Base-by-base conservation (phyloP, 2,113 vertebrate species). In the Mobula hypostoma region DNA sequence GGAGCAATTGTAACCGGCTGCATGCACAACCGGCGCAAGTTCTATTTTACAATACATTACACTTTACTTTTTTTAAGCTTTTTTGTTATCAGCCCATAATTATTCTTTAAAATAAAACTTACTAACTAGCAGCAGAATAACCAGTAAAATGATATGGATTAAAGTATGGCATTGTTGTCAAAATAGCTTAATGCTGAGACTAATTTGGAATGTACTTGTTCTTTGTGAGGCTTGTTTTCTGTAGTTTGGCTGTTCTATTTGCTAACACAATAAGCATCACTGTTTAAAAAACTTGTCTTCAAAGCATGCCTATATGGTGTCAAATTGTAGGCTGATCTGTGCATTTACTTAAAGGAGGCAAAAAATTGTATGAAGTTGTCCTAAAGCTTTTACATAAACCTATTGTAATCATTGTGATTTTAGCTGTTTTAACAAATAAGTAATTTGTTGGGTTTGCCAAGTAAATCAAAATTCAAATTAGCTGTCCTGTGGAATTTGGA, bases 381-480 rank as follows among this genome's bases (percentile, higher is more conserved):
- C 36, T 7, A 74, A 4, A 15, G 36, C 70, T 48, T 74, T 93
- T 74, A 70, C 61, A 92, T 70, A 92, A 92, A 72, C 7, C 68
- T 92, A 72, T 40, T 72, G 40, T 74, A 93, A 74, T 93, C 66
- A 74, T 92, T 24, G 68, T 74, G 91, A 48, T 93, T 74, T 70
- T 70, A 74, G 21, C 70, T 93, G 91, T 5, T 93, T 74, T 74
- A 93, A 8, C 32, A 56, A 27, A 24, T 7, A 14, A 93, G 68
- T 40, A 48, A 48, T 48, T 48, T 48, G 48, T 48, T 48, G 48
- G 48, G 48, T 48, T 48, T 48, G 48, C 48, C 14, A 36, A 24
- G 8, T 93, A 27, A 11, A 74, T 93, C 48, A 14, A 74, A 48
- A 72, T 74, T 9, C 70, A 93, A 93, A 74, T 74, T 74, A 74